These are phyloP conservation scores for Psephotus haematonotus DNA, from an alignment of 2,113 vertebrate genomes.

Conservation along the genomic window DNA sequence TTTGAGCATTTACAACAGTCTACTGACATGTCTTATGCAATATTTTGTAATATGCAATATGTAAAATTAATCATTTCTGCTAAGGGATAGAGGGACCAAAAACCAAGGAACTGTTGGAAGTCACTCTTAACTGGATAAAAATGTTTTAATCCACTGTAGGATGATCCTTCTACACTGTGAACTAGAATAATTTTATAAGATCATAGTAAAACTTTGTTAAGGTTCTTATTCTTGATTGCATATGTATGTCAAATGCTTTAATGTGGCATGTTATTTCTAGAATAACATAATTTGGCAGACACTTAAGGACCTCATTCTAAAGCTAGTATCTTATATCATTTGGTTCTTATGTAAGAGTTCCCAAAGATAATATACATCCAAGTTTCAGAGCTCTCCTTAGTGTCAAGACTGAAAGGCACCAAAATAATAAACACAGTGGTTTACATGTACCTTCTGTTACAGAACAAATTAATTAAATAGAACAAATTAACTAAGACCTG, in stretches of 20 bases:
- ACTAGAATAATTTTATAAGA: not conserved
- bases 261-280: not conserved
- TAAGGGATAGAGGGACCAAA: not conserved
- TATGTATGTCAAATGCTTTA: not conserved
- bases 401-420: not conserved
- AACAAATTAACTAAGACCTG: not conserved
- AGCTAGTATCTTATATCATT: not conserved
- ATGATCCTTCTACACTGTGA: not conserved
- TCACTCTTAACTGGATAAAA: not conserved
- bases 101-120: not conserved
- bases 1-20: not conserved
- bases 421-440: not conserved
- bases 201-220: not conserved
- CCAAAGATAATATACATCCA: not conserved
- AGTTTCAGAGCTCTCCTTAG: not conserved
- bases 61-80: not conserved
- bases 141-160: not conserved
- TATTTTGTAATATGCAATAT: not conserved
- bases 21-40: not conserved
- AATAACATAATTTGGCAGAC: not conserved
- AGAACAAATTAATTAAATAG: not conserved
- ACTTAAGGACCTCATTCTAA: not conserved
- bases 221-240: not conserved
- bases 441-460: not conserved
- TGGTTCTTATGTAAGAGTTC: not conserved